These are phyloP conservation scores for Eleutherodactylus coqui DNA, from an alignment of 2,797 vertebrate genomes.

Conservation along the genomic window DNA sequence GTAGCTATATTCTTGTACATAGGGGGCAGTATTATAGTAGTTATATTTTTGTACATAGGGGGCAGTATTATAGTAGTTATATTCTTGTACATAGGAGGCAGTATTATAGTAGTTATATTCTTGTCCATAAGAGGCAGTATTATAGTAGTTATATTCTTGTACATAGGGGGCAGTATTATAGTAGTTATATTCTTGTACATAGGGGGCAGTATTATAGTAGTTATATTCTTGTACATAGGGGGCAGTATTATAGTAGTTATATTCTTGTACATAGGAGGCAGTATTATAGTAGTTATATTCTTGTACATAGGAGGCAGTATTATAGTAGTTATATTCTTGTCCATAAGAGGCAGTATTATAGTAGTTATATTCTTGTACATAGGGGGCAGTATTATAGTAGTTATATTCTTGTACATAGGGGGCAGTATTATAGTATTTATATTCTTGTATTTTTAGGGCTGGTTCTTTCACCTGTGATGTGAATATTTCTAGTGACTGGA, in stretches of 20 bases:
- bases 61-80: constrained; percentile 2
- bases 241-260: constrained; percentile 6
- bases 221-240: not conserved
- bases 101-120: constrained; percentile 20
- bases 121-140: not conserved
- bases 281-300: constrained; percentile 6
- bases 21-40: constrained; percentile 3
- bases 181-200: constrained; percentile 15
- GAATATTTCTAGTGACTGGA: no score
- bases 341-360: not conserved
- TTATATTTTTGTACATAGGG: constrained; percentile 7
- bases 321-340: not conserved
- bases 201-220: constrained; percentile 1
- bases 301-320: not conserved
- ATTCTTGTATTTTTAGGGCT: no score
- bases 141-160: no score
- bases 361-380: not conserved
- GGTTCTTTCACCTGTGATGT: not conserved
- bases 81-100: constrained; percentile 2
- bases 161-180: not conserved
- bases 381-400: no score
- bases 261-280: not conserved
- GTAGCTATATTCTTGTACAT: constrained; percentile 6
- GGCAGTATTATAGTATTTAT: no score
- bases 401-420: no score